Percentiles rank a stretch among this genome's conserved stretches.
Evolutionary conservation across 2,797 vertebrate genomes (phyloP).

Genomic region (Uromys caudimaculatus): DNA sequence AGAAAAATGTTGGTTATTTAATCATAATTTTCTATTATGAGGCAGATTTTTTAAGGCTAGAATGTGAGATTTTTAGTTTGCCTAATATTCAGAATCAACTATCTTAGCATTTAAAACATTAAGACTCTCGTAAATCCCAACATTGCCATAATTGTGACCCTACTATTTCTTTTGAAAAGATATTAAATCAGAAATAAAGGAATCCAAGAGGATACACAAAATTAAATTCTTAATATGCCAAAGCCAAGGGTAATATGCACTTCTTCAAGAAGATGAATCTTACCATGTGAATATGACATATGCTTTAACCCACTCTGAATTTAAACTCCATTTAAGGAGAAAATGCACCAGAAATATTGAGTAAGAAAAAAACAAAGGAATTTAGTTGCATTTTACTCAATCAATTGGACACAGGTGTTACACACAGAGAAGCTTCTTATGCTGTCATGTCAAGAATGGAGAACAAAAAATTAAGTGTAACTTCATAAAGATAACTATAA

Average conservation of each 20-base stretch:
- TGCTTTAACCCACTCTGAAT: constrained; percentile 31
- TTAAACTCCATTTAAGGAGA: constrained; percentile 41
- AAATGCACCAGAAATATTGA: constrained; percentile 61
- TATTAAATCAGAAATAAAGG: constrained; percentile 44
- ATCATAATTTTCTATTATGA: neutral
- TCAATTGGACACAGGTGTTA: constrained; percentile 87
- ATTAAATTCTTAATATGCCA: neutral
- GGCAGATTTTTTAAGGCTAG: neutral
- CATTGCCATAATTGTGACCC: neutral
- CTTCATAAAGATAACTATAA: constrained; percentile 86
- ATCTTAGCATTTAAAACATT: constrained; percentile 7
- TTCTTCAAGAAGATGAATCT: constrained; percentile 24
- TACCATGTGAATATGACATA: neutral
- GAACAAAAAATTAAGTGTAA: constrained; percentile 80
- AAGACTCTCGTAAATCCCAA: neutral
- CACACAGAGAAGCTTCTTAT: constrained; percentile 69
- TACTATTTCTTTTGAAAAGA: constrained; percentile 61
- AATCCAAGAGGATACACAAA: neutral
- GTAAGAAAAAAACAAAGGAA: constrained; percentile 75
- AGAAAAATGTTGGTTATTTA: neutral
- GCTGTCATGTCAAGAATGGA: constrained; percentile 78
- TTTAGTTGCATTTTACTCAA: constrained; percentile 83
- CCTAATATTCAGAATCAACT: constrained; percentile 12
- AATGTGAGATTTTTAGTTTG: neutral
- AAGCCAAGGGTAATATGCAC: constrained; percentile 1